Evolutionary conservation across 2,113 vertebrate species (phyloP).

Genomic region (Trochalopteron elliotii): DNA sequence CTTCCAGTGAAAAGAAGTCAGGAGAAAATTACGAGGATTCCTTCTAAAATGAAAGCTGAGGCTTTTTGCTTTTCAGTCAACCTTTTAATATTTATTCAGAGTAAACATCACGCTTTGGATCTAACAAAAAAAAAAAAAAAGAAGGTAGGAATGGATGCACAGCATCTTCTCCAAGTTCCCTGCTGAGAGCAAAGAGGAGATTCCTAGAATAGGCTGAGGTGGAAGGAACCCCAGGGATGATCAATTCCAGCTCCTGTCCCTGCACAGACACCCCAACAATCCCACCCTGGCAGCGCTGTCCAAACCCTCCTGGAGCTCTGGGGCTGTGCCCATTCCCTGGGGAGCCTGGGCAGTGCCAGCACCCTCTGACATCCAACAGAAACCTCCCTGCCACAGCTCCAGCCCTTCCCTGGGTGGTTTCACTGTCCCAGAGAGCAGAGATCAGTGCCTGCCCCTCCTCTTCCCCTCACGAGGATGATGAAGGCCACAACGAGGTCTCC

Average conservation of each 20-base stretch:
- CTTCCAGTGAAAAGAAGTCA: background rate
- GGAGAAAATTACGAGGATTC: background rate
- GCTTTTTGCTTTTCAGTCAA: background rate
- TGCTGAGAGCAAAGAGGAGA: background rate
- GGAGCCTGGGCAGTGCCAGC: background rate
- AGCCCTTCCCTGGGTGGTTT: background rate
- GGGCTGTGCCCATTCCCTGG: background rate
- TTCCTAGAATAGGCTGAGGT: background rate
- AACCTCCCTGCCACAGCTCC: fast-evolving
- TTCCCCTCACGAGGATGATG: fast-evolving
- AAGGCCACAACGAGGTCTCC: background rate
- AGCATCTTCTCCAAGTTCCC: fast-evolving
- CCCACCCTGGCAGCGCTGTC: fast-evolving
- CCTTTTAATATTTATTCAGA: background rate
- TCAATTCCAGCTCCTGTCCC: fast-evolving
- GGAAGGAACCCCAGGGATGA: background rate
- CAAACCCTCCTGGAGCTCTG: background rate
- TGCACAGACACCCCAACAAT: background rate
- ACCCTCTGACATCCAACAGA: too few relatives aligned
- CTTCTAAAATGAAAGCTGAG: background rate
- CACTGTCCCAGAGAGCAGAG: background rate
- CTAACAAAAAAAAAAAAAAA: background rate
- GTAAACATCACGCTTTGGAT: background rate
- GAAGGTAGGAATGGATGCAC: background rate
- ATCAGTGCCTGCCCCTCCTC: background rate